These are phyloP conservation scores for Gouania willdenowi DNA, from an alignment of 2,797 vertebrate species.

Conservation along the genomic window DNA sequence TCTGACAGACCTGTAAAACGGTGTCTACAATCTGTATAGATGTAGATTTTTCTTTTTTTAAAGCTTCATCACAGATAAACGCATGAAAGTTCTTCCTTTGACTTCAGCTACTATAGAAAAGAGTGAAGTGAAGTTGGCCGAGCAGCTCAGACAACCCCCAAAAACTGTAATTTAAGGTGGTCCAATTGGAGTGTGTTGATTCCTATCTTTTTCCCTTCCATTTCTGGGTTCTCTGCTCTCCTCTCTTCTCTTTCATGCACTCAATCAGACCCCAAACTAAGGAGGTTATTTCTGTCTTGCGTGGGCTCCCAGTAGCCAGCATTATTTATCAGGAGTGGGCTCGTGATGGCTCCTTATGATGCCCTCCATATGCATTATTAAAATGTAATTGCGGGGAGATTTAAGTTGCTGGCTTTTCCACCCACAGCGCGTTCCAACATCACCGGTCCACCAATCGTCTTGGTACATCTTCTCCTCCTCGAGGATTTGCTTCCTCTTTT, in stretches of 20 bases:
- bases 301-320: conserved; percentile 57
- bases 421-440: conserved; percentile 43
- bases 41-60: no score
- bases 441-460: conserved; percentile 12
- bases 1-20: no score
- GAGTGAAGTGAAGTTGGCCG: no score
- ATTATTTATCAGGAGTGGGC: conserved; percentile 54
- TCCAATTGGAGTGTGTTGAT: conserved; percentile 2
- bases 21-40: no score
- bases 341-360: conserved; percentile 52
- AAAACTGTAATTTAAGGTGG: conserved; percentile 2
- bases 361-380: conserved; percentile 65
- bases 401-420: conserved; percentile 46
- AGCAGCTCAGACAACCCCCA: no score
- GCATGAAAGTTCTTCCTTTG: no score
- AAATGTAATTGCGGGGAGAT: conserved; percentile 56
- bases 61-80: no score
- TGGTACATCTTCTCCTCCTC: conserved; percentile 8
- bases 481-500: background rate
- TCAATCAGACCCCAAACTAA: conserved; percentile 41
- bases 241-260: conserved; percentile 35
- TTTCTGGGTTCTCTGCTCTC: conserved; percentile 21
- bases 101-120: no score
- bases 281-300: conserved; percentile 66
- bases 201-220: conserved; percentile 14